phyloP scores from a whole-genome alignment of 2,113 vertebrate species.

The Nestor notabilis region DNA sequence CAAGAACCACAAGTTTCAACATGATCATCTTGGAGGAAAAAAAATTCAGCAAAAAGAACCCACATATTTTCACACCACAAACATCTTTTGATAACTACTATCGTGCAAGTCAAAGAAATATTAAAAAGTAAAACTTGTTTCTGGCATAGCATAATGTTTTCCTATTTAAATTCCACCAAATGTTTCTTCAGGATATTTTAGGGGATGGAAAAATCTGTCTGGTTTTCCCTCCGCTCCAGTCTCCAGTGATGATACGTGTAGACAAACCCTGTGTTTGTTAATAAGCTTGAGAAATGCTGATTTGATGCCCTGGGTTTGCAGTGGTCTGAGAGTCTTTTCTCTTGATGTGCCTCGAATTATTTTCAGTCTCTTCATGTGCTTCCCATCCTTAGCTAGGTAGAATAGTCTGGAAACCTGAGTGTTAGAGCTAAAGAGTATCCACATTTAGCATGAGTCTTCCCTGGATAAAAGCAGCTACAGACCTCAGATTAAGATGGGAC shows the following conservation, averaged over 20 bases:
- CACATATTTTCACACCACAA: slow-evolving; percentile 63
- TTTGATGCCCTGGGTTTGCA: not conserved
- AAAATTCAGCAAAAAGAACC: not conserved
- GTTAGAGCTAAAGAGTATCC: not conserved
- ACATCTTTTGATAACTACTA: slow-evolving; percentile 41
- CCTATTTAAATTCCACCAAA: slow-evolving; percentile 76
- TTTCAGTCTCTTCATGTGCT: not conserved
- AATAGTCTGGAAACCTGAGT: not conserved
- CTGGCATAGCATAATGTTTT: slow-evolving; percentile 56
- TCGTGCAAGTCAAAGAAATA: slow-evolving; percentile 58
- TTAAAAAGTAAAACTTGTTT: slow-evolving; percentile 60
- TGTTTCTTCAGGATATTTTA: slow-evolving; percentile 70
- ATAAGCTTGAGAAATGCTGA: not conserved
- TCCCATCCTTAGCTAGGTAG: not conserved
- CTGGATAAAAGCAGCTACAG: not conserved
- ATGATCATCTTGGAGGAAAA: not conserved
- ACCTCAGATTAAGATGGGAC: not conserved
- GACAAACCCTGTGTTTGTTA: slow-evolving; percentile 19
- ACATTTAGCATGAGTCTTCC: not conserved
- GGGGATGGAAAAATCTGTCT: slow-evolving; percentile 46
- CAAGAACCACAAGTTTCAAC: slow-evolving; percentile 39
- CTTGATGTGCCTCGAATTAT: not conserved
- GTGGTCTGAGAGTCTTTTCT: not conserved
- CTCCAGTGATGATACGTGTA: not conserved
- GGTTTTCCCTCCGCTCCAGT: not conserved